phyloP scores from a whole-genome alignment of 2,113 vertebrate species.

The Mustela lutreola region DNA sequence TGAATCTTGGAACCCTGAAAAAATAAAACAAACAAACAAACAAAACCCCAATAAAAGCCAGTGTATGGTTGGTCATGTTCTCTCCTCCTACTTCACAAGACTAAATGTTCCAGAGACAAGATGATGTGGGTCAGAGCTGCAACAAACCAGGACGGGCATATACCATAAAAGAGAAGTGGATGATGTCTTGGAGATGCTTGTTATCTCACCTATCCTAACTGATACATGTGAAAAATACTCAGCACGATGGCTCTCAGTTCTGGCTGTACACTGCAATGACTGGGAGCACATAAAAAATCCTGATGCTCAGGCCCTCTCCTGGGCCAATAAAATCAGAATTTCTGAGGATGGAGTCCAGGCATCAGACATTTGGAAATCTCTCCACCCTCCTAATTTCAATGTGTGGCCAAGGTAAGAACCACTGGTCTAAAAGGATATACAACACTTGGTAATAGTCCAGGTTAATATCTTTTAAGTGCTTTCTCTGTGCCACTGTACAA shows the following conservation, averaged over 20 bases:
- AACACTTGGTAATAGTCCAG: background rate
- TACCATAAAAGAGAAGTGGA: background rate
- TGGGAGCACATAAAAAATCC: background rate
- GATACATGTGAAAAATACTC: background rate
- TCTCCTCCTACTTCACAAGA: background rate
- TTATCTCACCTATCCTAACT: background rate
- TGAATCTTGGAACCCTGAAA: too few species aligned
- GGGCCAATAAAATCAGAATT: background rate
- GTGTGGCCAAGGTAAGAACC: background rate
- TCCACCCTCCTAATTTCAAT: background rate
- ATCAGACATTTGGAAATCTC: background rate
- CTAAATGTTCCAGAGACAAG: background rate
- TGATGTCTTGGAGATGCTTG: background rate
- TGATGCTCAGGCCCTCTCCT: background rate
- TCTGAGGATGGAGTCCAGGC: background rate
- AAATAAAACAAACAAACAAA: too few species aligned
- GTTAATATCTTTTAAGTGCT: background rate
- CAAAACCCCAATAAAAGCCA: background rate
- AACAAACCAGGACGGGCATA: background rate
- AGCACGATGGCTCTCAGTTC: background rate
- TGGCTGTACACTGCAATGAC: background rate
- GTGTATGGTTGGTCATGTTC: background rate
- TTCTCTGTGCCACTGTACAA: background rate
- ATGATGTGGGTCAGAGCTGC: background rate
- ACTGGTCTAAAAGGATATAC: background rate